These are phyloP conservation scores for Diogma glabrata DNA, from an alignment of 2,888 invertebrate species.

Conservation along the genomic window DNA sequence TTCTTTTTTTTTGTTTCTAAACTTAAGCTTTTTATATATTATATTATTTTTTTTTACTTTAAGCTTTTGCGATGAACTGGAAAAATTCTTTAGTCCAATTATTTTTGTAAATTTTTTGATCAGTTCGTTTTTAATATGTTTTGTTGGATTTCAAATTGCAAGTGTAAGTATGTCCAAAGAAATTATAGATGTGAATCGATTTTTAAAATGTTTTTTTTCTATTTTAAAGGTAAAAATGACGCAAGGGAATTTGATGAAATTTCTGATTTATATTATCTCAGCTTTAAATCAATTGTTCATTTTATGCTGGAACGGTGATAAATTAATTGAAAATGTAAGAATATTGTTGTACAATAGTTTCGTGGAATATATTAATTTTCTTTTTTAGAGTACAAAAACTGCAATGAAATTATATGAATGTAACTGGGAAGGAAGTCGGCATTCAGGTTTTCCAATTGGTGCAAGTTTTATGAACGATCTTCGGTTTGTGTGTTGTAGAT, in stretches of 20 bases:
- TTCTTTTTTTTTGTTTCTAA: not conserved
- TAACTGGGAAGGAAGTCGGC: conserved; percentile 27
- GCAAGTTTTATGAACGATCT: conserved; percentile 25
- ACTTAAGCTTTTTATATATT: not conserved
- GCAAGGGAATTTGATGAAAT: conserved; percentile 31
- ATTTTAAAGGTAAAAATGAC: conserved; percentile 27
- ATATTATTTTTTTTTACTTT: conserved; percentile 10
- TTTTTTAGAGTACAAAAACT: conserved; percentile 26
- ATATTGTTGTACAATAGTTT: not conserved
- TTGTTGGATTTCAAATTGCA: conserved; percentile 35
- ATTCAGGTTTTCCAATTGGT: conserved; percentile 18
- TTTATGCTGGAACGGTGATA: conserved; percentile 33
- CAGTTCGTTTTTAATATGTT: conserved; percentile 33
- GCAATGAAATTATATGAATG: conserved; percentile 21
- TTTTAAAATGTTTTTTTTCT: not conserved
- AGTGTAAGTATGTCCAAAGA: conserved; percentile 22
- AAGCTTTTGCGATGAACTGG: conserved; percentile 29
- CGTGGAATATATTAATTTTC: not conserved
- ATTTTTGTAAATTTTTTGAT: conserved; percentile 31
- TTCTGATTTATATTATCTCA: conserved; percentile 32
- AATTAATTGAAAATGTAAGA: conserved; percentile 31
- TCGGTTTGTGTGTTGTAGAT: conserved; percentile 29
- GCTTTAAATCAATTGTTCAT: conserved; percentile 31
- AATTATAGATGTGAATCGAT: not conserved
- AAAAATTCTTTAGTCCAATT: conserved; percentile 33